phyloP scores from a whole-genome alignment of 1,140 invertebrate species.

The Teleopsis dalmanni region DNA sequence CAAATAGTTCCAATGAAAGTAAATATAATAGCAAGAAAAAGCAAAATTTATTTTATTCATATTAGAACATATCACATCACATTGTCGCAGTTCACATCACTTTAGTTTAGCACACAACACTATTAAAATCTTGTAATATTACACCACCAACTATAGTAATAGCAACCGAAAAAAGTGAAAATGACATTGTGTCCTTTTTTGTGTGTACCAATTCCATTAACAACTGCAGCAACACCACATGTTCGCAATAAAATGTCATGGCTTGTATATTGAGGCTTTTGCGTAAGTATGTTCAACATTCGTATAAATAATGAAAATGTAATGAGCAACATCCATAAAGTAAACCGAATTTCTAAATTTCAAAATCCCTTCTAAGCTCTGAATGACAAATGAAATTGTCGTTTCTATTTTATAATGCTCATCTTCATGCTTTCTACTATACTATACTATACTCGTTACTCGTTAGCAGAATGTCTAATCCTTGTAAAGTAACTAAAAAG shows the following conservation, averaged over 20 bases:
- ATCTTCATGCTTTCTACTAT: not conserved
- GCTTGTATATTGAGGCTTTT: not conserved
- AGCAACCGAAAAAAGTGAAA: not conserved
- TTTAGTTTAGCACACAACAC: constrained; percentile 6
- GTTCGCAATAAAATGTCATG: constrained; percentile 6
- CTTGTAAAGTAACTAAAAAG: constrained; percentile 10
- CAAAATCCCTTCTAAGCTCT: constrained; percentile 34
- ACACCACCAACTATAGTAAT: constrained; percentile 9
- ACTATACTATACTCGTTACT: too few species aligned
- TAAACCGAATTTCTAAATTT: constrained; percentile 10
- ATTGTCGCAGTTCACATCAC: too few species aligned
- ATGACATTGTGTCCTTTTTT: constrained; percentile 1
- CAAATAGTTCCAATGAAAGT: too few species aligned
- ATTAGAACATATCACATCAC: too few species aligned
- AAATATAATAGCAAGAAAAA: too few species aligned
- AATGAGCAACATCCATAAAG: constrained; percentile 34
- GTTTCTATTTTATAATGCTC: not conserved
- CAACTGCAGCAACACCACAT: not conserved
- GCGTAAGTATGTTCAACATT: constrained; percentile 11
- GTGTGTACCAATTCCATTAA: not conserved
- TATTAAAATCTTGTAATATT: constrained; percentile 12
- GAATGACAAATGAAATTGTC: constrained; percentile 33
- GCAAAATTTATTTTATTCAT: too few species aligned
- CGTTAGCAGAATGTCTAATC: constrained; percentile 12
- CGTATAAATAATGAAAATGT: constrained; percentile 37